These are phyloP conservation scores for Peribatodes rhomboidaria DNA, from an alignment of 2,888 invertebrate genomes.

Conservation along the genomic window DNA sequence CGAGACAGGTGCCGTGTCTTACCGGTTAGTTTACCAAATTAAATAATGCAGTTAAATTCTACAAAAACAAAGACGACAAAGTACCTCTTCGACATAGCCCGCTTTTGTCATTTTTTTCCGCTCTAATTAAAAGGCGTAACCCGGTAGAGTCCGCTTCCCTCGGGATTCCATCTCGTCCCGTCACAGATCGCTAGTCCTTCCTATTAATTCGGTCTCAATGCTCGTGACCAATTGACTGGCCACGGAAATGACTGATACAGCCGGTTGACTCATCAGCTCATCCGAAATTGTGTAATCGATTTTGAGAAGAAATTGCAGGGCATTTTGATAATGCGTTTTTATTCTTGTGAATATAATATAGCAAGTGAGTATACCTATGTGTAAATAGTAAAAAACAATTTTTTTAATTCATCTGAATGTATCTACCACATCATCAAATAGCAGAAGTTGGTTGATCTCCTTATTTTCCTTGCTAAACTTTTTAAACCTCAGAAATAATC, in stretches of 20 bases:
- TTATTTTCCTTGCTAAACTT: too few species aligned
- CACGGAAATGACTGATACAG: slow-evolving; percentile 73
- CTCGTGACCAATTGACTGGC: slow-evolving; percentile 80
- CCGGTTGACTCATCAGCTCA: slow-evolving; percentile 55
- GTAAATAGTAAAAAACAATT: too few species aligned
- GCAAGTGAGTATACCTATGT: too few species aligned
- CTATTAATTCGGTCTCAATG: slow-evolving; percentile 83
- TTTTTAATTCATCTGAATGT: too few species aligned
- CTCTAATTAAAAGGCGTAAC: slow-evolving; percentile 54
- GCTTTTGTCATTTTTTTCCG: slow-evolving; percentile 20
- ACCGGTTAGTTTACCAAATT: too few species aligned
- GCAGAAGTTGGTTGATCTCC: too few species aligned
- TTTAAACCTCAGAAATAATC: too few species aligned
- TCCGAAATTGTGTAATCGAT: slow-evolving; percentile 8
- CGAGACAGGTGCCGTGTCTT: too few species aligned
- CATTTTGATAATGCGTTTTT: background rate
- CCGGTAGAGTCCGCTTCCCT: slow-evolving; percentile 67
- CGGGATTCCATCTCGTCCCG: slow-evolving; percentile 81
- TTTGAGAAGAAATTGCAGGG: background rate
- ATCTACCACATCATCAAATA: too few species aligned
- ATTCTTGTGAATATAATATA: background rate
- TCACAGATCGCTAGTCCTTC: slow-evolving; percentile 64
- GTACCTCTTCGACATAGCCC: background rate
- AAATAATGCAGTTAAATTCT: background rate
- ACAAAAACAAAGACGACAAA: background rate